phyloP scores from a whole-genome alignment of 2,797 vertebrate genomes.

The Rhincodon typus region DNA sequence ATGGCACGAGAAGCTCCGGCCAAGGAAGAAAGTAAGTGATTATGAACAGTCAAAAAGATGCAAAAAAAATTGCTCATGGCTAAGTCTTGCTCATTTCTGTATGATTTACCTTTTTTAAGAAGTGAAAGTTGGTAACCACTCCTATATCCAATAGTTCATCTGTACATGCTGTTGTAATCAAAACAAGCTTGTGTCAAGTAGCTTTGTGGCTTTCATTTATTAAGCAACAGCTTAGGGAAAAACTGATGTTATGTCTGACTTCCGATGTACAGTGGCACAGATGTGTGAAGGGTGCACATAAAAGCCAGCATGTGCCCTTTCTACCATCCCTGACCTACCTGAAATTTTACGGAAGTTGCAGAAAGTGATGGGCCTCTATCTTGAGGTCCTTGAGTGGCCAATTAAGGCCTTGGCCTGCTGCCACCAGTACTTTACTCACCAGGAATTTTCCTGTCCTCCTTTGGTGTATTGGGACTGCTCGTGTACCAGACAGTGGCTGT shows the following conservation, averaged over 20 bases:
- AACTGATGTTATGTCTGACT: not conserved
- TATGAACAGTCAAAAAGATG: not conserved
- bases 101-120: not conserved
- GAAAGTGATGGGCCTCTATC: no score
- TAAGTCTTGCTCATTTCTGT: not conserved
- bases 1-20: conserved; percentile 81
- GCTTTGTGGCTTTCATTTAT: not conserved
- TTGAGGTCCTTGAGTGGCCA: no score
- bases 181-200: not conserved
- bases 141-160: not conserved
- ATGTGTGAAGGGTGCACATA: not conserved
- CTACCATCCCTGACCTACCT: no score
- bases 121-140: not conserved
- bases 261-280: no score
- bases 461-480: not conserved
- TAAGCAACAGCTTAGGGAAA: not conserved
- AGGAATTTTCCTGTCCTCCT: no score
- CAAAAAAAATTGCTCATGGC: not conserved
- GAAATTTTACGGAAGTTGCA: no score
- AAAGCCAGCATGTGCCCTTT: not conserved
- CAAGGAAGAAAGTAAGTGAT: conserved; percentile 75
- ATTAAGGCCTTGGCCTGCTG: no score
- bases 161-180: not conserved
- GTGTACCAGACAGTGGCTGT: not conserved
- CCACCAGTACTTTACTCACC: no score